A percentile compares a stretch with the other conserved stretches of the same genome.
Evolutionary conservation across 2,888 invertebrate genomes (phyloP).

Genomic region (Leptinotarsa juncta): DNA sequence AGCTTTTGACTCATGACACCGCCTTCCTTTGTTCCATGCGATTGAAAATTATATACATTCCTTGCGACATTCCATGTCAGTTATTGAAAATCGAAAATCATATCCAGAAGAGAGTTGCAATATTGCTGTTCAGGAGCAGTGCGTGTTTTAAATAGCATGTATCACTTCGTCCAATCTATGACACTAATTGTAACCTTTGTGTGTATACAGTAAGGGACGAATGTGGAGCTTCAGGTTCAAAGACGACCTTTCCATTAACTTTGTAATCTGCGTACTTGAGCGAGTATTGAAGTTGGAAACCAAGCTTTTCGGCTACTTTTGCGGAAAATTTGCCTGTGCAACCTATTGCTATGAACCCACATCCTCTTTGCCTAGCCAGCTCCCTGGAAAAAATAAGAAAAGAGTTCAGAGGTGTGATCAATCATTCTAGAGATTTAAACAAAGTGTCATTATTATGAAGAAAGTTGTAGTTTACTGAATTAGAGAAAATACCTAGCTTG

Average conservation of each 20-base stretch:
- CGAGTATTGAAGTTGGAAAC: slow-evolving; percentile 28
- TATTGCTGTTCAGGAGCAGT: too few relatives aligned
- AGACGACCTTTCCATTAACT: slow-evolving; percentile 28
- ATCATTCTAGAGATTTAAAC: too few relatives aligned
- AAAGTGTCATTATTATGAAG: too few relatives aligned
- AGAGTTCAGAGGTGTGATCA: not conserved
- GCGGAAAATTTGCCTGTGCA: slow-evolving; percentile 31
- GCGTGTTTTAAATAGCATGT: too few relatives aligned
- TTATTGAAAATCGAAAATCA: not conserved
- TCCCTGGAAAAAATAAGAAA: slow-evolving; percentile 25
- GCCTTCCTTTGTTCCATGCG: too few relatives aligned
- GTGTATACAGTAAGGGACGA: slow-evolving; percentile 27
- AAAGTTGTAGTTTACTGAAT: too few relatives aligned
- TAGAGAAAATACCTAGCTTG: too few relatives aligned
- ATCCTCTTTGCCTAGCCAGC: slow-evolving; percentile 25
- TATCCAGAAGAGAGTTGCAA: not conserved
- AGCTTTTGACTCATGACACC: too few relatives aligned
- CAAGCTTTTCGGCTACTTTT: slow-evolving; percentile 30
- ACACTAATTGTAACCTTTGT: slow-evolving; percentile 18
- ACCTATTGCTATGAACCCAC: slow-evolving; percentile 29
- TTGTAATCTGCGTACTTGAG: slow-evolving; percentile 31
- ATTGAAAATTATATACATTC: not conserved
- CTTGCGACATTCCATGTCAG: not conserved
- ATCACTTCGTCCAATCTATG: too few relatives aligned
- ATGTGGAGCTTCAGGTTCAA: slow-evolving; percentile 32